Percentiles rank a stretch among this genome's conserved stretches.
phyloP scores from a whole-genome alignment of 2,888 invertebrate species.

The Hirtodrosophila cameraria region DNA sequence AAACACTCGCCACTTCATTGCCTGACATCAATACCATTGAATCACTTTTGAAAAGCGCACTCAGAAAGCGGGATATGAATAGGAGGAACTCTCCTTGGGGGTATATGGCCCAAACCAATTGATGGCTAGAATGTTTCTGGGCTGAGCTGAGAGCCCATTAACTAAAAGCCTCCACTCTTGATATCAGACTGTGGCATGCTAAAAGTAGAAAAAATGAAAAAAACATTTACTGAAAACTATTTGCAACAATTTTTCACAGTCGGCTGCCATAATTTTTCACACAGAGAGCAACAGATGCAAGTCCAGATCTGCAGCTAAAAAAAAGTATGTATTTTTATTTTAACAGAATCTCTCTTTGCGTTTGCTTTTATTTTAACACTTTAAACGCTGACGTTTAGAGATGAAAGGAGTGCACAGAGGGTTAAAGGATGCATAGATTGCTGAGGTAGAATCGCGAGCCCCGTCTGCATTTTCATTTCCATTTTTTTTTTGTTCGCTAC shows the following conservation, averaged over 20 bases:
- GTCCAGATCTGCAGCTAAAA: conserved; percentile 42
- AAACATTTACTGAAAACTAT: conserved; percentile 79
- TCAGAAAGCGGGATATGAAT: conserved; percentile 25
- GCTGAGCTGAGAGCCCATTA: conserved; percentile 60
- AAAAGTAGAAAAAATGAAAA: conserved; percentile 21
- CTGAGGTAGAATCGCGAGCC: conserved; percentile 1
- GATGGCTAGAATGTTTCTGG: conserved; percentile 24
- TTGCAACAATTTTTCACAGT: conserved; percentile 81
- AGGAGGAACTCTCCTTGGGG: conserved; percentile 15
- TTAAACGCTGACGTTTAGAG: conserved; percentile 69
- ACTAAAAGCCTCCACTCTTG: conserved; percentile 65
- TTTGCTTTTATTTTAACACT: conserved; percentile 79
- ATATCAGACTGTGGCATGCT: conserved; percentile 27
- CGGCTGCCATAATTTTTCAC: conserved; percentile 79
- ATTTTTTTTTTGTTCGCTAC: conserved; percentile 73
- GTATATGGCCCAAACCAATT: conserved; percentile 15
- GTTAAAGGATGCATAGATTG: too few relatives aligned
- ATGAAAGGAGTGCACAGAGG: conserved; percentile 3
- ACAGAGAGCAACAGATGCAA: conserved; percentile 56
- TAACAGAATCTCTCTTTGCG: conserved; percentile 14
- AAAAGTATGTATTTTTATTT: conserved; percentile 16
- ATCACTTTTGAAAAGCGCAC: conserved; percentile 32
- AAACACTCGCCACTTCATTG: conserved; percentile 57
- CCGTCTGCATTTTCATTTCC: conserved; percentile 75
- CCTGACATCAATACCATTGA: conserved; percentile 68